phyloP scores from a whole-genome alignment of 2,797 vertebrate genomes.

The Salmo trutta region DNA sequence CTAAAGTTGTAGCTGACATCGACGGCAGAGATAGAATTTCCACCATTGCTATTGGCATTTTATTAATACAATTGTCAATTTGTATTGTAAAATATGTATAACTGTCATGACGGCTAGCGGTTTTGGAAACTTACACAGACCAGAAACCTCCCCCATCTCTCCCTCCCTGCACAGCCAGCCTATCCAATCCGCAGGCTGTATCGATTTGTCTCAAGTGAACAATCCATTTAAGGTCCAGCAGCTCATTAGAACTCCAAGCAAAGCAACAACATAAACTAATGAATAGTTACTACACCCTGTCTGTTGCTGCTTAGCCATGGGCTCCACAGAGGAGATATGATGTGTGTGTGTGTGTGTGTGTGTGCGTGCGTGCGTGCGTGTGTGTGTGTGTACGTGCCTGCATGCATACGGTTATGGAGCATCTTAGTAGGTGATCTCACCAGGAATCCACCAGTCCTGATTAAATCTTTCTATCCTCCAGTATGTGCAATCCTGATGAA shows the following conservation, averaged over 20 bases:
- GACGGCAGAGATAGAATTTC: slow-evolving; percentile 29
- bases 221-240: slow-evolving; percentile 8
- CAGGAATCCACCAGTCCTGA: not conserved
- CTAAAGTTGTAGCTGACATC: slow-evolving; percentile 17
- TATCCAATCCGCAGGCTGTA: slow-evolving; percentile 25
- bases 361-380: not conserved
- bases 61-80: slow-evolving; percentile 41
- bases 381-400: not conserved
- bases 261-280: slow-evolving; percentile 40
- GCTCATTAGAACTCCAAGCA: slow-evolving; percentile 23
- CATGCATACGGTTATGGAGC: not conserved
- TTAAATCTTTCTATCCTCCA: not conserved
- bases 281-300: slow-evolving; percentile 31
- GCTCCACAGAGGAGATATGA: not conserved
- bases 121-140: slow-evolving; percentile 20
- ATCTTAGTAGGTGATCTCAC: not conserved
- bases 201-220: slow-evolving; percentile 9
- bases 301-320: not conserved
- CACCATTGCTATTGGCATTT: slow-evolving; percentile 35
- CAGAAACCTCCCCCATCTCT: slow-evolving; percentile 12
- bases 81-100: slow-evolving; percentile 29
- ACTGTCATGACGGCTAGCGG: slow-evolving; percentile 18
- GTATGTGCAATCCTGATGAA: not conserved
- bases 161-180: slow-evolving; percentile 26
- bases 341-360: not conserved